Conservation (phyloP, 37 sponge, comb jelly and placozoan genomes). For the Petrosia ficiformis region DNA sequence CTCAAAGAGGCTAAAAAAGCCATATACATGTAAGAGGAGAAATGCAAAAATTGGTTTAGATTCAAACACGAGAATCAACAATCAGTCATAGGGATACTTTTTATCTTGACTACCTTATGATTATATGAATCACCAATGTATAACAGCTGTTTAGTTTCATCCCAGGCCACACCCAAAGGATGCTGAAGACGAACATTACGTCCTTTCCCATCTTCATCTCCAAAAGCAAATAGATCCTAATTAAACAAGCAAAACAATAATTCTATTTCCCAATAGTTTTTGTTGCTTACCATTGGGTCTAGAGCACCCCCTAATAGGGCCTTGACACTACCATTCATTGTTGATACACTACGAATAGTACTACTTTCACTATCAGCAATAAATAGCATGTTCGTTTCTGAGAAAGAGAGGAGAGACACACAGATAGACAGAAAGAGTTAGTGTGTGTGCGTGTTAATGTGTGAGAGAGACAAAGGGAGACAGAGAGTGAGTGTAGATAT, state of each 20-base stretch:
- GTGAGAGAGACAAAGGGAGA: too few relatives aligned
- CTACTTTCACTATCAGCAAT: slow-evolving; percentile 96
- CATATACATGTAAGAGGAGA: too few relatives aligned
- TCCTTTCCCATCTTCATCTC: slow-evolving; percentile 88
- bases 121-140: slow-evolving; percentile 92
- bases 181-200: slow-evolving; percentile 79
- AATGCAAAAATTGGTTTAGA: too few relatives aligned
- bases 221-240: slow-evolving; percentile 90
- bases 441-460: too few relatives aligned
- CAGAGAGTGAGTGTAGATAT: too few relatives aligned
- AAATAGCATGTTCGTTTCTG: slow-evolving; percentile 20
- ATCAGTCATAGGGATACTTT: too few relatives aligned
- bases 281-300: slow-evolving; percentile 69
- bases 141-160: slow-evolving; percentile 17
- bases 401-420: not conserved
- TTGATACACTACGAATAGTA: slow-evolving; percentile 67
- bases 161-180: slow-evolving; percentile 83
- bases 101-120: slow-evolving; percentile 89
- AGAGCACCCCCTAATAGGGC: slow-evolving; percentile 90
- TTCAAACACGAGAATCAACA: too few relatives aligned
- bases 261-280: not conserved
- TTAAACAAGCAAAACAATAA: not conserved
- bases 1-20: too few relatives aligned
- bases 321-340: slow-evolving; percentile 55
- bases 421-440: too few relatives aligned